phyloP scores from a whole-genome alignment of 2,797 vertebrate species.

The Knipowitschia caucasica region DNA sequence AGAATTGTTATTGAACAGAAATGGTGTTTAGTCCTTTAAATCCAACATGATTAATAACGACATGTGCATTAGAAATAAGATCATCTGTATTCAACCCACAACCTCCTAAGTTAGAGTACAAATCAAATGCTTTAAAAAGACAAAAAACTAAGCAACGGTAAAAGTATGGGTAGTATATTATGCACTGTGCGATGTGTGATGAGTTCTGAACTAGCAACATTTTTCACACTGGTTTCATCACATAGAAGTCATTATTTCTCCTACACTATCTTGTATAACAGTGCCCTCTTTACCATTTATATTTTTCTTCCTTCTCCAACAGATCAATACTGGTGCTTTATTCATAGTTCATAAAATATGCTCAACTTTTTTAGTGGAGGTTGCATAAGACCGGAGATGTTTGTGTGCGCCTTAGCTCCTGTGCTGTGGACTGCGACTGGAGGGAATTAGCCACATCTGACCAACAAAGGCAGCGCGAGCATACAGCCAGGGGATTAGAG shows the following conservation, averaged over 20 bases:
- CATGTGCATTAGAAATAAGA: too few species aligned
- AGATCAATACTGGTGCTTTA: neutral
- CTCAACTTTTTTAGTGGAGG: slow-evolving; percentile 9
- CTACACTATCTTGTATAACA: neutral
- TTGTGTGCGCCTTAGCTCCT: slow-evolving; percentile 51
- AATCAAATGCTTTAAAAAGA: neutral
- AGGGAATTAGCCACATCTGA: slow-evolving; percentile 78
- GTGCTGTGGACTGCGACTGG: slow-evolving; percentile 62
- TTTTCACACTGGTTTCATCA: neutral
- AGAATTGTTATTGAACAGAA: too few species aligned
- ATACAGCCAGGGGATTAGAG: slow-evolving; percentile 72
- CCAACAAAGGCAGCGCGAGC: slow-evolving; percentile 72
- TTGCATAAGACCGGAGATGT: slow-evolving; percentile 20
- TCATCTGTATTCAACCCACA: too few species aligned
- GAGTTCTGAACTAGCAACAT: neutral
- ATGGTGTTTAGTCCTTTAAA: too few species aligned
- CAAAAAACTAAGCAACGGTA: too few species aligned
- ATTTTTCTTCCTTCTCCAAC: neutral
- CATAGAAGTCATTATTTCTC: neutral
- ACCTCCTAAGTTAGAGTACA: too few species aligned
- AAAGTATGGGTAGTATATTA: too few species aligned
- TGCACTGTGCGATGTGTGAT: too few species aligned
- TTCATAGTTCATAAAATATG: neutral
- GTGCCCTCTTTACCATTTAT: neutral
- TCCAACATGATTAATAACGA: too few species aligned